phyloP scores from a whole-genome alignment of 1,140 invertebrate genomes.

The Ectropis grisescens region DNA sequence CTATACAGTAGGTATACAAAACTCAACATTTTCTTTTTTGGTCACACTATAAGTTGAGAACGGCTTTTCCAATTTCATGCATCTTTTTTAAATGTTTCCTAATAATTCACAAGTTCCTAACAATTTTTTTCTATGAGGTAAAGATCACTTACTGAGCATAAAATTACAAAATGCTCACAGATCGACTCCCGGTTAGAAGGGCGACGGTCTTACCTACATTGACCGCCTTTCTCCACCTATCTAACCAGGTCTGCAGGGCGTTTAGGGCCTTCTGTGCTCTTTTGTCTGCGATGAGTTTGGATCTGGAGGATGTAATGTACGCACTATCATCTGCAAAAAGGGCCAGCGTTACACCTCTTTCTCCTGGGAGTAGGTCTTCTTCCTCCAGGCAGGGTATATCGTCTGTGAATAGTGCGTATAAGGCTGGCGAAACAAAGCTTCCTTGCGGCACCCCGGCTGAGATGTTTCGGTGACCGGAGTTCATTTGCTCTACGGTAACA shows the following conservation, averaged over 20 bases:
- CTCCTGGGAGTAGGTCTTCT: slow-evolving; percentile 2
- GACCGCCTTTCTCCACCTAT: slow-evolving; percentile 9
- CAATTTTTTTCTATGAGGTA: no score
- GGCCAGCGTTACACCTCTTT: slow-evolving; percentile 2
- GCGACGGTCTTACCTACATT: slow-evolving; percentile 8
- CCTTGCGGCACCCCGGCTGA: slow-evolving; percentile 33
- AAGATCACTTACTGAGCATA: no score
- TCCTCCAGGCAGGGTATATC: slow-evolving; percentile 26
- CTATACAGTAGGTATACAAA: no score
- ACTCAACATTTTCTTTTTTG: no score
- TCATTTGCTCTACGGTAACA: slow-evolving; percentile 4
- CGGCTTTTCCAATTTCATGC: no score
- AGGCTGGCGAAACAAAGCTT: slow-evolving; percentile 21
- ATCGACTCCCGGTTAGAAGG: no score
- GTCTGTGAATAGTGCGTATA: slow-evolving; percentile 27
- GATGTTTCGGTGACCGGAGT: slow-evolving; percentile 3
- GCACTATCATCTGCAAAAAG: slow-evolving; percentile 16
- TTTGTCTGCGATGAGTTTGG: not conserved
- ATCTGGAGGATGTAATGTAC: slow-evolving; percentile 7
- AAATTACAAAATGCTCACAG: no score
- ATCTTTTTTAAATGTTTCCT: no score
- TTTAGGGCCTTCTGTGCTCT: slow-evolving; percentile 8
- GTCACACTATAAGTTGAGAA: no score
- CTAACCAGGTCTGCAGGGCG: slow-evolving; percentile 8
- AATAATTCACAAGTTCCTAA: no score